Base-by-base conservation (phyloP, 2,888 invertebrate species). In the Lathronympha strigana region DNA sequence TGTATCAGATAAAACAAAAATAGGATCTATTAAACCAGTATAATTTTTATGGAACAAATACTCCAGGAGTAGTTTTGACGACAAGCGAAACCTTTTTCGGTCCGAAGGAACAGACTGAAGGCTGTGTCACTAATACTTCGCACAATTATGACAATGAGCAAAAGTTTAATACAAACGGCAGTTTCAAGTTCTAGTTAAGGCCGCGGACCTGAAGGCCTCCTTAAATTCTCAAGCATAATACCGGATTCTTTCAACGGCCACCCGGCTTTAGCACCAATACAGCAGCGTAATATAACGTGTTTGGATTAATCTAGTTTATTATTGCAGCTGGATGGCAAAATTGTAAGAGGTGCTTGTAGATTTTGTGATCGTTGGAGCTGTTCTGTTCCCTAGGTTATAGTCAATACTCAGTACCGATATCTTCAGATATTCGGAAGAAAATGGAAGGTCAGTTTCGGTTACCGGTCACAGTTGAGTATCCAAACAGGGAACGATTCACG, bases 91-190 rank as follows among this genome's bases (percentile, higher is more conserved):
- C 49, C 3, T 38, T 25, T 25, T 25, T 36, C 1, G 11, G 6
- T 4, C 9, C 0, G 15, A 55, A 36, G 19, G 25, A n/a, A 2
- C 19, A 6, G 25, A 51, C 45, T 17, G 13, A 21, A 4, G 15
- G 38, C 28, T 36, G 47, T 45, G 54, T 47, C 25, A 8, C 17
- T 25, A 63, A 49, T 49, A 57, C 23, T 15, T 45, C 1, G 60
- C 64, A 64, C 36, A 45, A 63, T 51, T 25, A 51, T 51, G 51
- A 63, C 45, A 64, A 57, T 64, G 64, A 64, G 64, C 63, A 64
- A 60, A 36, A 28, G 15, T 60, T 64, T 64, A 47, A 64, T 60
- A 64, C 64, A 60, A 64, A 64, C 60, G 64, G 64, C 60, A 64
- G 64, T 60, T 45, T 47, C 45, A 36, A 60, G 60, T 51, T 64